Evolutionary conservation across 64 coral and sea anemone genomes (phyloP), one percentile per base, ranked within the genome.

Genomic region (Pachyseris speciosa): DNA sequence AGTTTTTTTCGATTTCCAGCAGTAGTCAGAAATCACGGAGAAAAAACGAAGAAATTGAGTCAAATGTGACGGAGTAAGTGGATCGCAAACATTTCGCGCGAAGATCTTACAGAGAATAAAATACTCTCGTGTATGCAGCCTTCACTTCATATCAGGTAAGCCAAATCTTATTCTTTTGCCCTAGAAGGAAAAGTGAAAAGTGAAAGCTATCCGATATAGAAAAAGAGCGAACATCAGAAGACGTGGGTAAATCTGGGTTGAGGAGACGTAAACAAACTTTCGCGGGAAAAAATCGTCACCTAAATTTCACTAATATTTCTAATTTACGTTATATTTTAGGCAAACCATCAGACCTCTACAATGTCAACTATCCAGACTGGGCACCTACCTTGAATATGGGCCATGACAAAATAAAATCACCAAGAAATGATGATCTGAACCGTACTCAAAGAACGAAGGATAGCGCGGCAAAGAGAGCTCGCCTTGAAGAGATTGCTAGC

Each of bases 121-220:
- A 78, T 49, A 78, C 42, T 40, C 74, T 47, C 44, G 74, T 26
- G 74, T 78, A 9, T 78, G 74, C 74, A 78, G 42, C 29, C 7
- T 48, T 78, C 42, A 78, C 28, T 78, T 78, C 24, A 50, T 78
- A 31, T 78, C 44, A 26, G 74, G 74, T 78, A 50, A 78, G 40
- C 22, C 51, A 39, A 41, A 40, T 19, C 7, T 19, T 5, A 28
- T 32, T 37, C 15, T 73, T 37, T 73, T 73, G 28, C 28, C 32
- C 17, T 73, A 34, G 17, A 7, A 13, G 25, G 28, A 29, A 37
- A 37, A 38, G 37, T 36, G 15, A 36, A 29, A 37, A 28, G 20
- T 4, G 45, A 48, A 48, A 48, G 13, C 13, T 13, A 48, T 48
- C 45, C 7, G 13, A 48, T 1, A 48, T 9, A 48, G 45, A n/a